Percentiles rank a stretch among this genome's conserved stretches.
Evolutionary conservation across 1,140 invertebrate species (phyloP).

Genomic region (Phymorhynchus buccinoides): DNA sequence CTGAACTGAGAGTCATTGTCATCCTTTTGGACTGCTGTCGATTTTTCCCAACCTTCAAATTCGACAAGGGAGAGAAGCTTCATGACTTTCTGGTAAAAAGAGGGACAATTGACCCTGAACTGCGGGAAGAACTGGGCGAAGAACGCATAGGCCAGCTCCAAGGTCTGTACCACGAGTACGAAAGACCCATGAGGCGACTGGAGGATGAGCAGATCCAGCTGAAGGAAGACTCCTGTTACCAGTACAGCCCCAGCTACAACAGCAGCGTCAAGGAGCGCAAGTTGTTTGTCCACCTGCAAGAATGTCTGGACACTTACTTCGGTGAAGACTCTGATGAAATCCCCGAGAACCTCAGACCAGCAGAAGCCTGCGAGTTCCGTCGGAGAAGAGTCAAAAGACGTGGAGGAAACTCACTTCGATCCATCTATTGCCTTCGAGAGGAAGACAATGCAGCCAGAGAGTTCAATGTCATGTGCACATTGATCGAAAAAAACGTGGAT

Average conservation of each 20-base stretch:
- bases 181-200: conserved; percentile 41
- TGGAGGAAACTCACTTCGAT: conserved; percentile 38
- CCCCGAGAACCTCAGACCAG: conserved; percentile 30
- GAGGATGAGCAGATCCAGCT: conserved; percentile 50
- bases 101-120: background rate
- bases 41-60: conserved; percentile 24
- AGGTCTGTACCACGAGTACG: conserved; percentile 16
- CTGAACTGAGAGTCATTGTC: conserved; percentile 45
- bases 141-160: conserved; percentile 37
- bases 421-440: conserved; percentile 46
- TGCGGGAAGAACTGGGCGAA: conserved; percentile 18
- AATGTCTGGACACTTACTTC: conserved; percentile 46
- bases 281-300: conserved; percentile 44
- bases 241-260: conserved; percentile 17
- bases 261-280: conserved; percentile 29
- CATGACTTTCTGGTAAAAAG: conserved; percentile 42
- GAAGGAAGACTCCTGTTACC: conserved; percentile 36
- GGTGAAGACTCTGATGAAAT: conserved; percentile 41
- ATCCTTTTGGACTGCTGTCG: conserved; percentile 34
- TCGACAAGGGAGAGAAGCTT: conserved; percentile 28
- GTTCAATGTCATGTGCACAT: conserved; percentile 4
- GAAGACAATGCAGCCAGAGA: conserved; percentile 62
- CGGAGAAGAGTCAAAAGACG: conserved; percentile 33
- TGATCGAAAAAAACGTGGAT: conserved; percentile 35
- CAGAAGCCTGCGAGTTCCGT: conserved; percentile 41